A percentile compares a stretch with the other conserved stretches of the same genome.
Evolutionary conservation across 2,888 invertebrate genomes (phyloP).

Genomic region (Acrobasis suavella): DNA sequence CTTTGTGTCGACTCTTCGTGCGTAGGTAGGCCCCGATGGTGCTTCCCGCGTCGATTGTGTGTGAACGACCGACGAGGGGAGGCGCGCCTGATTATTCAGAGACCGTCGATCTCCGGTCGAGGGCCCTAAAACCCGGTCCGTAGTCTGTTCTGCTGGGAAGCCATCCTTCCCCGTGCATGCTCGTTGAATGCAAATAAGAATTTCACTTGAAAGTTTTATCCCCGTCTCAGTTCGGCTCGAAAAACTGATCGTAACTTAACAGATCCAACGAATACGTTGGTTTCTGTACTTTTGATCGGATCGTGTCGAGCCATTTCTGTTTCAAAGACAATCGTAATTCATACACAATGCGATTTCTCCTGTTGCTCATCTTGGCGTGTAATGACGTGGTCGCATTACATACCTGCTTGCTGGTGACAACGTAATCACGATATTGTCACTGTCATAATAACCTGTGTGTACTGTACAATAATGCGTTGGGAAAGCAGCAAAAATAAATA

Average conservation of each 20-base stretch:
- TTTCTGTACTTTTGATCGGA: constrained; percentile 6
- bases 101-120: constrained; percentile 69
- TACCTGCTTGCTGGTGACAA: constrained; percentile 24
- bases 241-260: not conserved
- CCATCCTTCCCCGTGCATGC: constrained; percentile 46
- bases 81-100: constrained; percentile 74
- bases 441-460: constrained; percentile 19
- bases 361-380: constrained; percentile 44
- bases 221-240: constrained; percentile 36
- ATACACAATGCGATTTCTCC: constrained; percentile 36
- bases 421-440: constrained; percentile 29
- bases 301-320: constrained; percentile 30
- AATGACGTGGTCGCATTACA: constrained; percentile 36
- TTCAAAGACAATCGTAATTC: constrained; percentile 27
- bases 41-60: constrained; percentile 72
- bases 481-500: constrained; percentile 27
- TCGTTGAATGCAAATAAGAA: constrained; percentile 68
- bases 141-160: constrained; percentile 42
- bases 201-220: constrained; percentile 46
- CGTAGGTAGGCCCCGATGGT: constrained; percentile 72
- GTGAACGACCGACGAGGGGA: constrained; percentile 79
- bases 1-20: constrained; percentile 66
- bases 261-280: not conserved
- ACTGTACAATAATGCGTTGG: constrained; percentile 19
- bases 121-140: constrained; percentile 66